phyloP scores from a whole-genome alignment of 2,888 invertebrate genomes.

The Trichacis sp. region DNA sequence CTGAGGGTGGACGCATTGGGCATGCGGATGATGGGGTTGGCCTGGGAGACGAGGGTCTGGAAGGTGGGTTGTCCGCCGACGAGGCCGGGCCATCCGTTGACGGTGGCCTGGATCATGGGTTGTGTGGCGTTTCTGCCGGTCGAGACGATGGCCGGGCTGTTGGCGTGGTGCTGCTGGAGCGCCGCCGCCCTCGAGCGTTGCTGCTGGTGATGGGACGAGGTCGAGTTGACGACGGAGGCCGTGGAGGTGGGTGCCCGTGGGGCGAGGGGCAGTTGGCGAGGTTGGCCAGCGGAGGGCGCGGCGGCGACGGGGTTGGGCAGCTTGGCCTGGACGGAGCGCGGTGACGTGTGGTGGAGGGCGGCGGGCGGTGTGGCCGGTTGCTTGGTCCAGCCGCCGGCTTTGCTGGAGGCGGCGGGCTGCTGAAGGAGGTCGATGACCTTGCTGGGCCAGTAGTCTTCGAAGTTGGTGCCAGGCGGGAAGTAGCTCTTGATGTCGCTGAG shows the following conservation, averaged over 20 bases:
- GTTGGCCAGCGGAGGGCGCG: not conserved
- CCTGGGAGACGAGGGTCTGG: constrained; percentile 61
- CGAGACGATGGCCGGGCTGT: constrained; percentile 58
- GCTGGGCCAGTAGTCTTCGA: constrained; percentile 94
- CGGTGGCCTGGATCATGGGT: constrained; percentile 64
- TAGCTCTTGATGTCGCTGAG: constrained; percentile 90
- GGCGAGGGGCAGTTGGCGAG: not conserved
- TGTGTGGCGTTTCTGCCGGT: constrained; percentile 56
- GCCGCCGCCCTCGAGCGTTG: too few relatives aligned
- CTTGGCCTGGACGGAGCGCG: too few relatives aligned
- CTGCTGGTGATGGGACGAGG: constrained; percentile 43
- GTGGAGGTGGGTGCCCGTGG: constrained; percentile 34
- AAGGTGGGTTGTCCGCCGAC: constrained; percentile 68
- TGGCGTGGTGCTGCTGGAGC: constrained; percentile 46
- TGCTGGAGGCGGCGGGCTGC: constrained; percentile 40
- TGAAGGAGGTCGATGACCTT: constrained; percentile 87
- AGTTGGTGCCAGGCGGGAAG: constrained; percentile 89
- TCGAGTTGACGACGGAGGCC: constrained; percentile 37
- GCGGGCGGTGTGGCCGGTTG: constrained; percentile 80
- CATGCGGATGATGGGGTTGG: constrained; percentile 65
- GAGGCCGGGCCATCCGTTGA: constrained; percentile 70
- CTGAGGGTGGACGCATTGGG: constrained; percentile 53
- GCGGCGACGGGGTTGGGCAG: constrained; percentile 46
- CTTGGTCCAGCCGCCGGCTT: constrained; percentile 80
- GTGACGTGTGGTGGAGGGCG: constrained; percentile 27